Conservation (phyloP, 1,140 invertebrate genomes). For the Monomorium pharaonis region DNA sequence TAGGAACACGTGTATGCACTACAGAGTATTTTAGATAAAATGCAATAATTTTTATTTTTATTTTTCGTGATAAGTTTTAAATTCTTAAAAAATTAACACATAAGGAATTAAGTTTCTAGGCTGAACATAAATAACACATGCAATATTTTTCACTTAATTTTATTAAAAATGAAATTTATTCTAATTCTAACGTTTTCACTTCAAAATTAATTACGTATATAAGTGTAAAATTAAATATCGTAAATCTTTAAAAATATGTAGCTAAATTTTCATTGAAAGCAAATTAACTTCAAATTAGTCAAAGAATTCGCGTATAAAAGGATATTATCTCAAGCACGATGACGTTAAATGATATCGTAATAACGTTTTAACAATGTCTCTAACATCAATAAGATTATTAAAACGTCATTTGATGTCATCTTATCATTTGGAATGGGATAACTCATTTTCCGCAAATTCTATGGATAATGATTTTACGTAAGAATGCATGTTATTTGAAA, state of each 20-base stretch:
- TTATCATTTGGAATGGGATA: too few species aligned
- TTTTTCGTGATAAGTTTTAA: background rate
- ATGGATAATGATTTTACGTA: background rate
- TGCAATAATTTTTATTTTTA: background rate
- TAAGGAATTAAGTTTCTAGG: background rate
- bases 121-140: background rate
- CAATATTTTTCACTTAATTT: background rate
- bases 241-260: background rate
- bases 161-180: background rate
- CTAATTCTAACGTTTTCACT: background rate
- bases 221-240: background rate
- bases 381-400: too few species aligned
- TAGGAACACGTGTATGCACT: background rate
- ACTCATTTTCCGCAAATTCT: background rate
- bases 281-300: background rate
- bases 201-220: background rate
- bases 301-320: background rate
- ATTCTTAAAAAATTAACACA: background rate
- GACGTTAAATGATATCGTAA: too few species aligned
- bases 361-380: too few species aligned
- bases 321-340: background rate
- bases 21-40: background rate
- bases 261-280: background rate
- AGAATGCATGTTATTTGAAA: background rate
- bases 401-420: too few species aligned